Conservation (phyloP, 2,113 vertebrate genomes). For the Fregata magnificens region DNA sequence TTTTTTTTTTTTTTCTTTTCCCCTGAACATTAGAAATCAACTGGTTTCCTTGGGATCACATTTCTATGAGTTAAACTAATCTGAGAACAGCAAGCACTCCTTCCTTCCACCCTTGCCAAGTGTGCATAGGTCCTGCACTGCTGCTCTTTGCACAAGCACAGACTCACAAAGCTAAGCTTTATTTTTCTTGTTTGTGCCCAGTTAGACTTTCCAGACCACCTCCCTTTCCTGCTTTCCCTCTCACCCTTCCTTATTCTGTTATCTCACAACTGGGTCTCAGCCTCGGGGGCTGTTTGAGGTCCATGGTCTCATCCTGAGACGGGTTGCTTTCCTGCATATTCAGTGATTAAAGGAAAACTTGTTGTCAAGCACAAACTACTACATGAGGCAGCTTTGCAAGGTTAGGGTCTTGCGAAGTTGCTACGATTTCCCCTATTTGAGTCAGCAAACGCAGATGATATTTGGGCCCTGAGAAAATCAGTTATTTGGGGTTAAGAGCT, state of each 20-base stretch:
- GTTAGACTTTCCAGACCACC: not conserved
- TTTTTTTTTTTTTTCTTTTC: not conserved
- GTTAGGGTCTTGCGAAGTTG: not conserved
- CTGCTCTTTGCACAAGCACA: not conserved
- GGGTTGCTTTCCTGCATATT: not conserved
- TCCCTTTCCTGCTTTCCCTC: not conserved
- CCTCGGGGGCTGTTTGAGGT: not conserved
- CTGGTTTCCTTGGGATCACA: not conserved
- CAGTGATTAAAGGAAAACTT: not conserved
- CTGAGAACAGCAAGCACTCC: not conserved
- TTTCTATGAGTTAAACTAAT: not conserved
- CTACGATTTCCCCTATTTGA: not conserved
- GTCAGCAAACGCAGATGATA: fast-evolving
- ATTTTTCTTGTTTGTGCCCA: not conserved
- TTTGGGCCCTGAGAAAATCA: not conserved
- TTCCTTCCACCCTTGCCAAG: not conserved
- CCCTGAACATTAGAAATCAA: not conserved
- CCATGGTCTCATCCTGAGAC: not conserved
- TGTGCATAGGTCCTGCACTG: not conserved
- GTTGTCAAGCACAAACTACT: not conserved
- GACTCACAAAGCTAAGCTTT: not conserved
- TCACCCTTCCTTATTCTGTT: not conserved
- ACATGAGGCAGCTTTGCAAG: not conserved
- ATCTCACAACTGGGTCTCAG: not conserved
- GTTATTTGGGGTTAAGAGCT: not conserved